phyloP scores from a whole-genome alignment of 2,113 vertebrate genomes.

The Catharus fuscescens region DNA sequence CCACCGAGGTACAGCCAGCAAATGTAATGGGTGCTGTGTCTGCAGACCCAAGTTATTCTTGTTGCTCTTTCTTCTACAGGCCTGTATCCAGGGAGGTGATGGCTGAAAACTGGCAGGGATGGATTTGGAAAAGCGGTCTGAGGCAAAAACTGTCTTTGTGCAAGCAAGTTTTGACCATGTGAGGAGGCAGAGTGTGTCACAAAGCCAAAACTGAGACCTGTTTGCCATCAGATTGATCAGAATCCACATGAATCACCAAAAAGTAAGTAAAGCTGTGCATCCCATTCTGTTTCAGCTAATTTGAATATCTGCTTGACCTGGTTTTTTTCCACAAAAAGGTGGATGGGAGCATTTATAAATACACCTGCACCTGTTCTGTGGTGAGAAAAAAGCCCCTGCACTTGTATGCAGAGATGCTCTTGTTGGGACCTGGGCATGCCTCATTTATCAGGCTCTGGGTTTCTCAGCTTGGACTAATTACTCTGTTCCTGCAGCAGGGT shows the following conservation, averaged over 20 bases:
- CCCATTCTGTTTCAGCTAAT: not conserved
- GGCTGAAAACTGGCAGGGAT: accelerated
- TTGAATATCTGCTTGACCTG: not conserved
- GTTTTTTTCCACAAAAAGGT: not conserved
- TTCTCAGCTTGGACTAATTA: not conserved
- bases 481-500: not conserved
- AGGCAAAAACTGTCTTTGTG: not conserved
- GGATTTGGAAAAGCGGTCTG: not conserved
- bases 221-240: not conserved
- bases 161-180: not conserved
- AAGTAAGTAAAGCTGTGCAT: not conserved
- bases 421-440: not conserved
- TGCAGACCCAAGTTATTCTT: not conserved
- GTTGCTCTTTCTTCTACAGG: not conserved
- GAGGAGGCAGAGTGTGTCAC: not conserved
- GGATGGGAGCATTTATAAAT: not conserved
- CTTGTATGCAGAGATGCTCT: not conserved
- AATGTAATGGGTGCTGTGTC: not conserved
- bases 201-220: not conserved
- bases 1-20: accelerated
- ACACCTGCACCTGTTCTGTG: slow-evolving; percentile 68
- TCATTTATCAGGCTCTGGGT: not conserved
- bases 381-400: slow-evolving; percentile 63
- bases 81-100: not conserved
- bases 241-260: not conserved